A percentile compares a stretch with the other conserved stretches of the same genome.
Evolutionary conservation across 2,797 vertebrate species (phyloP).

Genomic region (Graptemys geographica): DNA sequence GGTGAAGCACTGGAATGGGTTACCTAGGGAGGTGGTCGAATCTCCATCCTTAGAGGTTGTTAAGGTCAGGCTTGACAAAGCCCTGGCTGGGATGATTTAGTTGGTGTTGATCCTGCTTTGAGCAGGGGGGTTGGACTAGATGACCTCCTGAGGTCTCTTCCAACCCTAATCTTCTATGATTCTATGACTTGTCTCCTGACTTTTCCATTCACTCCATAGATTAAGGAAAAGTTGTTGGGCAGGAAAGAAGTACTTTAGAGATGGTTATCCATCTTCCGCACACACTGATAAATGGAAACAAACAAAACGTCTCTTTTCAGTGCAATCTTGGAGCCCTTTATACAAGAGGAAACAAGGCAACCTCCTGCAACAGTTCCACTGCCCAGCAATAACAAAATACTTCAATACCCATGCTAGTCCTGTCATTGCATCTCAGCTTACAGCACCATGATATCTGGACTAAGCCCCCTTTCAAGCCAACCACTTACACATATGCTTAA

Average conservation of each 20-base stretch:
- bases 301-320: background rate
- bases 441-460: rapidly evolving
- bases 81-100: too few relatives aligned
- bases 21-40: too few relatives aligned
- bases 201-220: background rate
- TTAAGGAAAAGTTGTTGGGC: background rate
- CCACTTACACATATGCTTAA: conserved; percentile 11
- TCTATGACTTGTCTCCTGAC: background rate
- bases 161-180: too few relatives aligned
- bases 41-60: too few relatives aligned
- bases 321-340: background rate
- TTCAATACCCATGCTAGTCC: background rate
- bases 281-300: background rate
- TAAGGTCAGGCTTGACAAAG: too few relatives aligned
- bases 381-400: background rate
- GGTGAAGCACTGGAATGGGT: too few relatives aligned
- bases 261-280: background rate
- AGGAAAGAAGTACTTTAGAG: background rate
- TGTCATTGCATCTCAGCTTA: background rate
- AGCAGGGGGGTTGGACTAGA: too few relatives aligned
- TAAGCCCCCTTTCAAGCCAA: background rate
- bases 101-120: too few relatives aligned
- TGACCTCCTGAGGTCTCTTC: too few relatives aligned
- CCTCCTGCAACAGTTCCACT: background rate
- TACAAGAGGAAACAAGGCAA: background rate